These are phyloP conservation scores for Drosophila antonietae DNA, from an alignment of 2,888 invertebrate species.

Conservation along the genomic window DNA sequence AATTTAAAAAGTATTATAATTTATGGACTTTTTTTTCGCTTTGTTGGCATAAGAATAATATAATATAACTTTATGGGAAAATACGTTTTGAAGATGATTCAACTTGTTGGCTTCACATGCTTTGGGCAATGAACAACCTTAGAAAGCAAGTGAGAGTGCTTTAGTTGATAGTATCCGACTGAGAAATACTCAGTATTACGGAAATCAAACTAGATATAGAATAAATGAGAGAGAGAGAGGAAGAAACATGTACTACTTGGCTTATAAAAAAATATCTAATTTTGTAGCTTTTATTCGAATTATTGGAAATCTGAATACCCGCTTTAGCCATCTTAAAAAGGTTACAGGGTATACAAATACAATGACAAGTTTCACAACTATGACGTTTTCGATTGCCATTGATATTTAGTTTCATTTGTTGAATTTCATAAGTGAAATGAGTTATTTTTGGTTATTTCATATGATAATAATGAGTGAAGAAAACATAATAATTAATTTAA, in stretches of 20 bases:
- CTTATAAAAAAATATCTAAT: no score
- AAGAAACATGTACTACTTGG: no score
- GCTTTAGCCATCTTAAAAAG: no score
- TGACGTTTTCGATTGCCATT: constrained; percentile 21
- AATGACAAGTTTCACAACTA: not conserved
- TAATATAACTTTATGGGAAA: no score
- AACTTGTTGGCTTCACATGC: no score
- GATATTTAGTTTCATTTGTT: not conserved
- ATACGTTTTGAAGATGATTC: not conserved
- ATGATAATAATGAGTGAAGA: not conserved
- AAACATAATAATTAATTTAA: constrained; percentile 4
- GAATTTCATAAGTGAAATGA: constrained; percentile 8
- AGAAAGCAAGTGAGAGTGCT: not conserved
- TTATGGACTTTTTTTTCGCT: no score
- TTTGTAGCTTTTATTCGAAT: not conserved
- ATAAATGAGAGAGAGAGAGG: no score
- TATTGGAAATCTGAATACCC: not conserved
- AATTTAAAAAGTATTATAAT: no score
- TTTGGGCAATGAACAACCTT: not conserved
- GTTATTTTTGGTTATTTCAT: not conserved
- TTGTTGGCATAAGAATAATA: no score
- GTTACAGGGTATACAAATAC: not conserved
- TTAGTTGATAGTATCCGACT: not conserved
- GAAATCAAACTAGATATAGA: no score
- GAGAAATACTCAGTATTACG: not conserved